These are phyloP conservation scores for Apamea sordens DNA, from an alignment of 2,888 invertebrate species.

Conservation along the genomic window DNA sequence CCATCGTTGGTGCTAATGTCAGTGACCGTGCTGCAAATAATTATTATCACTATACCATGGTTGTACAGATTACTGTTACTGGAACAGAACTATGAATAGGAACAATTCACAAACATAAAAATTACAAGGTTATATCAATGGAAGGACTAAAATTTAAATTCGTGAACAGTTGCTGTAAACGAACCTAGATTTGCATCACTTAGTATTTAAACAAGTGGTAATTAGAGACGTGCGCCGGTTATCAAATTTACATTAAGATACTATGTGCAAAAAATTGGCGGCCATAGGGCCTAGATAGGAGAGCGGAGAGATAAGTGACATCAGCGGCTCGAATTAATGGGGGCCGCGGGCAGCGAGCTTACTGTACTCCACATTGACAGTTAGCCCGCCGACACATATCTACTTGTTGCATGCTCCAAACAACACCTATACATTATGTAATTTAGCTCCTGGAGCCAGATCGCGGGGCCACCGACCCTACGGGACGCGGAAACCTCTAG, in stretches of 20 bases:
- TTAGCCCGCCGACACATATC: constrained; percentile 90
- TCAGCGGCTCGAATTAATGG: constrained; percentile 90
- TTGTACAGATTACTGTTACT: constrained; percentile 35
- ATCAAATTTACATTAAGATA: constrained; percentile 87
- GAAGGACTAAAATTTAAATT: constrained; percentile 71
- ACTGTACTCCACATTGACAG: constrained; percentile 91
- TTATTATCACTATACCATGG: constrained; percentile 51
- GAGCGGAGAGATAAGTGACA: constrained; percentile 90
- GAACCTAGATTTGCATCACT: constrained; percentile 80
- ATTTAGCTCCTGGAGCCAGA: constrained; percentile 89
- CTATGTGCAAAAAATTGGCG: constrained; percentile 89
- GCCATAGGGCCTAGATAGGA: constrained; percentile 90
- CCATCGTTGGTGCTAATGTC: constrained; percentile 91
- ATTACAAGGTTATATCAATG: constrained; percentile 70
- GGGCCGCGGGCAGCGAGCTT: constrained; percentile 89
- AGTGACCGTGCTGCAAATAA: constrained; percentile 89
- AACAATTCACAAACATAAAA: constrained; percentile 57
- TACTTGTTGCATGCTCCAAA: constrained; percentile 90
- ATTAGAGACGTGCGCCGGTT: constrained; percentile 85
- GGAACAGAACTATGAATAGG: constrained; percentile 33
- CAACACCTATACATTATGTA: constrained; percentile 90
- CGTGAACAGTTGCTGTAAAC: constrained; percentile 74
- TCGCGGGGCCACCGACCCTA: constrained; percentile 90
- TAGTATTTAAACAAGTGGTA: constrained; percentile 83
- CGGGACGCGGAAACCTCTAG: constrained; percentile 90